phyloP scores from a whole-genome alignment of 30 jellyfish, hydroid and myxozoan species.

The Aurelia sp. region DNA sequence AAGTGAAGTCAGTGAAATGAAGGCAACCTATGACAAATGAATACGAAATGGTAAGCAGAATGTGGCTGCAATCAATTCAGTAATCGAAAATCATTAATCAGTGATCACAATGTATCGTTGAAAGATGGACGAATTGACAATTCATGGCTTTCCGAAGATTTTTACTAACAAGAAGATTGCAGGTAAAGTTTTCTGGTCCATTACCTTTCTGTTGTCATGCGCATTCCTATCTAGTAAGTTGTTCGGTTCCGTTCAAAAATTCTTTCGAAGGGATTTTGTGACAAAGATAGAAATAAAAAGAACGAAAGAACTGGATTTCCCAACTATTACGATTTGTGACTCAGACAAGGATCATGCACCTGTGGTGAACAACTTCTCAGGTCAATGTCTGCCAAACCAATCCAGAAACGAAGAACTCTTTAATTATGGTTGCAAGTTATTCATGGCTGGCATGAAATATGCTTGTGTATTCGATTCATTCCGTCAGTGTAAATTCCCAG shows the following conservation, averaged over 20 bases:
- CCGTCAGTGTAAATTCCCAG: conserved; percentile 5
- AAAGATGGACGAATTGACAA: conserved; percentile 15
- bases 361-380: too few relatives aligned
- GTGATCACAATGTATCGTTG: too few relatives aligned
- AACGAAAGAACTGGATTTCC: not conserved
- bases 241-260: not conserved
- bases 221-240: not conserved
- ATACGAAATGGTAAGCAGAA: too few relatives aligned
- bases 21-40: too few relatives aligned
- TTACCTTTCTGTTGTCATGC: not conserved
- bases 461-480: not conserved
- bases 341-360: not conserved
- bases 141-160: conserved; percentile 43
- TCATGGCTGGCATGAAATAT: not conserved
- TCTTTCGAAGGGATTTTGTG: not conserved
- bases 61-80: too few relatives aligned
- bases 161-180: not conserved
- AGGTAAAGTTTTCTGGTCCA: conserved; percentile 2
- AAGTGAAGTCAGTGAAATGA: too few relatives aligned
- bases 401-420: conserved; percentile 1
- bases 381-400: too few relatives aligned
- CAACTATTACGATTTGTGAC: conserved; percentile 28
- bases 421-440: conserved; percentile 24
- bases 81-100: too few relatives aligned
- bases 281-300: not conserved